Percentiles rank a stretch among this genome's conserved stretches.
Conservation (phyloP, 2,888 invertebrate species). For the Eilema caniola region DNA sequence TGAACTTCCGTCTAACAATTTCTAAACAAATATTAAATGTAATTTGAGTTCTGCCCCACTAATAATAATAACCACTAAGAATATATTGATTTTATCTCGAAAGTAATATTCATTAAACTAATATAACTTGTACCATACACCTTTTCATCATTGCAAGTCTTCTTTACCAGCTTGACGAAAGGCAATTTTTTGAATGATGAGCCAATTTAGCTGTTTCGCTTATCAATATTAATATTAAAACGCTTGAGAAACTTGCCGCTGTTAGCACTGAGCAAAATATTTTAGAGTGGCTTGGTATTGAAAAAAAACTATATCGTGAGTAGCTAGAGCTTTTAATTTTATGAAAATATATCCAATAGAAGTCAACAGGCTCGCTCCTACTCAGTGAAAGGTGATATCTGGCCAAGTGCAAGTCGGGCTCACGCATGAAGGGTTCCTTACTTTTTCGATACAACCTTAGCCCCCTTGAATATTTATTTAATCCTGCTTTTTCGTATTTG, state of each 20-base stretch:
- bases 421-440: too few relatives aligned
- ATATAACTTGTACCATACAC: slow-evolving; percentile 37
- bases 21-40: neutral
- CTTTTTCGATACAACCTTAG: too few relatives aligned
- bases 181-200: slow-evolving; percentile 62
- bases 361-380: too few relatives aligned
- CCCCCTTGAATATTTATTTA: too few relatives aligned
- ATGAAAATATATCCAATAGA: too few relatives aligned
- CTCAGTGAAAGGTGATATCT: too few relatives aligned
- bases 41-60: neutral
- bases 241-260: neutral
- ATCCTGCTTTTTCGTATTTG: too few relatives aligned
- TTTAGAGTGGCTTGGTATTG: neutral
- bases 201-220: slow-evolving; percentile 49
- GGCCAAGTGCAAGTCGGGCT: too few relatives aligned
- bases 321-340: too few relatives aligned
- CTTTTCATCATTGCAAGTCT: slow-evolving; percentile 46
- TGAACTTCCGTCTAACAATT: neutral
- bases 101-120: neutral
- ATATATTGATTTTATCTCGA: neutral
- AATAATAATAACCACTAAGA: neutral
- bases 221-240: neutral
- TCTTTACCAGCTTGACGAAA: slow-evolving; percentile 64
- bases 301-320: neutral
- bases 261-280: neutral